Base-by-base conservation (phyloP, 2,113 vertebrate species). In the Pseudorasbora parva region DNA sequence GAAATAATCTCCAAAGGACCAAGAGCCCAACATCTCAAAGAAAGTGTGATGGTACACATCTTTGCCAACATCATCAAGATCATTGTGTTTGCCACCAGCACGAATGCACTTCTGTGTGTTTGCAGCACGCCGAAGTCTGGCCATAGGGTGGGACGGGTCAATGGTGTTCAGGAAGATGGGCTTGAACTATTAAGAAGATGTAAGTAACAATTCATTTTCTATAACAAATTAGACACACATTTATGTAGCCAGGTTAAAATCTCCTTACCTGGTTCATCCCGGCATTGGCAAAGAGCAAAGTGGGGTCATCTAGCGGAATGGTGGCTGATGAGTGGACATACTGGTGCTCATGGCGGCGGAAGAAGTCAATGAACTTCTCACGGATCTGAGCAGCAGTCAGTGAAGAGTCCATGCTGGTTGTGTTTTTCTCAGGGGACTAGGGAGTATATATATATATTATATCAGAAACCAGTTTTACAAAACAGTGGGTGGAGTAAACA, bases 31-130 rank as follows among this genome's bases (percentile, higher is more conserved):
- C 98, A 99, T 99, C 93, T 99, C 98, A 0, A 99, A 99, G 93
- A 99, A 99, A 66, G 98, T 99, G 92, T 99, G 98, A 80, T 99
- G 98, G 88, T 99, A 99, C 79, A 99, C 97, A 23, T 99, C 98
- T 85, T 99, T 99, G n/a, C 98, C 98, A 21, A 99, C 97, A 0
- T 99, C 98, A 0, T 99, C 98, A 87, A 99, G 93, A 90, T 99
- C 98, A 0, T 99, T 99, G 94, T 99, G 98, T 84, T 99, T 99
- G 54, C 98, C 98, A 5, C 97, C 98, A 1, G 97, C 97, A 19
- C 97, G 96, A 90, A 99, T 99, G 83, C 97, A 99, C 89, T 99
- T 99, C 88, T 99, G 98, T 0, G 97, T 98, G 92, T 99, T 99
- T 89, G 96, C 97, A 14, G 97, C 98, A 82, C 98, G 95, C 23